Evolutionary conservation across 2,888 invertebrate genomes (phyloP), one percentile per base, ranked within the genome.

Genomic region (Caradrina kadenii): DNA sequence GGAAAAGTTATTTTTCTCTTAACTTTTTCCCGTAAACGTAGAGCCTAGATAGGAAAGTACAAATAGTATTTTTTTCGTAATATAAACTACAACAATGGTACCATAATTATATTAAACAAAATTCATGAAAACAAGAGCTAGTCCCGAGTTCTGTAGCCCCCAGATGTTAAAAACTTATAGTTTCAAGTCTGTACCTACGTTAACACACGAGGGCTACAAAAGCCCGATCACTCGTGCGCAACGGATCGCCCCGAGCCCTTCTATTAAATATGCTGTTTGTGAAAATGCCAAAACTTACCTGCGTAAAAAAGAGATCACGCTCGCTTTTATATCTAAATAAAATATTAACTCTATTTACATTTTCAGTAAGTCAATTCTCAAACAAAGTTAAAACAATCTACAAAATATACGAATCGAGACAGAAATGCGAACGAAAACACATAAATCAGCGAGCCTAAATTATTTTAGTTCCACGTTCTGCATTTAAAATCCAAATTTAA

Each of bases 401-500:
- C 22, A 26, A 65, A 73, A 61, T 39, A 48, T 31, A 52, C 35
- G 7, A 62, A 39, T 61, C n/a, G 15, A 39, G 19, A 60, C n/a
- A 60, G 45, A 70, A 70, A 69, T 59, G n/a, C 50, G 22, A 78
- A 63, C 50, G 63, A 70, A 65, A 65, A 48, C 52, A 19, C 31
- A 66, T 76, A 76, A 80, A 76, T 78, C 71, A 63, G 22, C 26
- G 11, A 60, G 26, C 52, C 64, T 80, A 67, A 76, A 71, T 80
- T 71, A 81, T 66, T 76, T 71, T 63, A 65, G 61, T 75, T 65
- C 63, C 48, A 64, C 72, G 59, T 64, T 76, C 54, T 72, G 67
- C 61, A 67, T 76, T 78, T 78, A 72, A 80, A 79, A 77, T 77
- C 56, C 65, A 50, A 81, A 73, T 81, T 73, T 79, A 79, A 79